Conservation (phyloP, 2,888 invertebrate species). For the Cerastis leucographa region DNA sequence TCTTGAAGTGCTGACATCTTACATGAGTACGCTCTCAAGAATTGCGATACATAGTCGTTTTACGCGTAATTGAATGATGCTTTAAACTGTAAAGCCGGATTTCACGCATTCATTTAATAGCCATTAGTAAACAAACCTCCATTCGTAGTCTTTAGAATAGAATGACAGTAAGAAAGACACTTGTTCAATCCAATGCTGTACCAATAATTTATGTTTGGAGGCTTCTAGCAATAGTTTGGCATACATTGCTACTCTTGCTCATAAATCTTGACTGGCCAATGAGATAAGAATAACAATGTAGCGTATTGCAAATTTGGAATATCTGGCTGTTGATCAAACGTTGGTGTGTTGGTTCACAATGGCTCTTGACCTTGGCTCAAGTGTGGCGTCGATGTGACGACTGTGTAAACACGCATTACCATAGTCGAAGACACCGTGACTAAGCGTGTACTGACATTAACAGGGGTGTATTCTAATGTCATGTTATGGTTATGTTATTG, state of each 20-base stretch:
- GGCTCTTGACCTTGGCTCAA: slow-evolving; percentile 76
- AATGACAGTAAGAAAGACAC: slow-evolving; percentile 57
- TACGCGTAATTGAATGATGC: slow-evolving; percentile 50
- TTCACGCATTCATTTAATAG: slow-evolving; percentile 34
- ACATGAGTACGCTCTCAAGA: slow-evolving; percentile 38
- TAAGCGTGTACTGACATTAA: slow-evolving; percentile 71
- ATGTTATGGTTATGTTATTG: slow-evolving; percentile 19
- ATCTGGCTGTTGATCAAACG: slow-evolving; percentile 69
- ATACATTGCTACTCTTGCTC: slow-evolving; percentile 67
- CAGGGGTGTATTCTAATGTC: slow-evolving; percentile 62
- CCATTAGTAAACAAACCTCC: slow-evolving; percentile 36
- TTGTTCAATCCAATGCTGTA: slow-evolving; percentile 46
- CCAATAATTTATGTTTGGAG: slow-evolving; percentile 31
- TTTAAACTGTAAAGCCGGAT: slow-evolving; percentile 43
- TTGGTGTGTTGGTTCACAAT: slow-evolving; percentile 71
- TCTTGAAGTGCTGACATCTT: slow-evolving; percentile 26
- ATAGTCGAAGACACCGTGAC: slow-evolving; percentile 78
- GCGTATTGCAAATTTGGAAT: slow-evolving; percentile 64
- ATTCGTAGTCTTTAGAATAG: slow-evolving; percentile 35
- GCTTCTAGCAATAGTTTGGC: slow-evolving; percentile 26
- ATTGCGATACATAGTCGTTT: slow-evolving; percentile 26
- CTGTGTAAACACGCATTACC: slow-evolving; percentile 83
- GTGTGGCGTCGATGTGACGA: slow-evolving; percentile 77
- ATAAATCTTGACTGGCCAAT: slow-evolving; percentile 61
- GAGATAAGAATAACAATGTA: slow-evolving; percentile 69